Percentiles rank a stretch among this genome's conserved stretches.
Conservation (phyloP, 1,140 invertebrate species). For the Dinoponera quadriceps region DNA sequence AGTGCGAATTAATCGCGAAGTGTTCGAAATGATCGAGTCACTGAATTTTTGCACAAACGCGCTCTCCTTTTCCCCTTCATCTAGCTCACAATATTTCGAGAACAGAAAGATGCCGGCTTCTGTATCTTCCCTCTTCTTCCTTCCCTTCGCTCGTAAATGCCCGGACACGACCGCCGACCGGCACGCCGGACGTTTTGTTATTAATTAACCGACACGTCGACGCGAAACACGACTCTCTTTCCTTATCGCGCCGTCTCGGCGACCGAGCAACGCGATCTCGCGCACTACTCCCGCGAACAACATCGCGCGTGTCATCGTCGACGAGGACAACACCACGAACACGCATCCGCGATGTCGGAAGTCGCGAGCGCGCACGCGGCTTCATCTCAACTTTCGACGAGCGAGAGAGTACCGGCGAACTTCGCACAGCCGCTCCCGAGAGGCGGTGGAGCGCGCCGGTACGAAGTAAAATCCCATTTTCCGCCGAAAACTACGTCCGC, state of each 20-base stretch:
- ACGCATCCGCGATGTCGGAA: conserved; percentile 7
- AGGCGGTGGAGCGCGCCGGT: not conserved
- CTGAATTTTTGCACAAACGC: not conserved
- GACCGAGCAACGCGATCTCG: not conserved
- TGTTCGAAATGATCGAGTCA: not conserved
- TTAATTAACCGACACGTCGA: conserved; percentile 18
- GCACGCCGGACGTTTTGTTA: not conserved
- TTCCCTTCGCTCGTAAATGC: not conserved
- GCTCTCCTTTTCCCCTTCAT: not conserved
- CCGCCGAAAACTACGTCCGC: not conserved
- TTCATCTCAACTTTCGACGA: conserved; percentile 27
- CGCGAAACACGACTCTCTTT: not conserved
- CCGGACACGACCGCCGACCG: not conserved
- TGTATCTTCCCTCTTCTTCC: too few species aligned
- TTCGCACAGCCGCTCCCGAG: not conserved
- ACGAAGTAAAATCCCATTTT: not conserved
- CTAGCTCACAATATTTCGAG: too few species aligned
- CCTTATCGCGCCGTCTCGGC: conserved; percentile 1
- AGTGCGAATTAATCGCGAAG: not conserved
- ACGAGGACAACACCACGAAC: not conserved
- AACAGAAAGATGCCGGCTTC: too few species aligned
- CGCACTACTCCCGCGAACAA: not conserved
- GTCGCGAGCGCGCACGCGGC: not conserved
- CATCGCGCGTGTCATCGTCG: not conserved
- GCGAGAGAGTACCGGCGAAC: not conserved